Evolutionary conservation across 1,140 invertebrate species (phyloP), one percentile per base, ranked within the genome.

Genomic region (Camponotus floridanus): DNA sequence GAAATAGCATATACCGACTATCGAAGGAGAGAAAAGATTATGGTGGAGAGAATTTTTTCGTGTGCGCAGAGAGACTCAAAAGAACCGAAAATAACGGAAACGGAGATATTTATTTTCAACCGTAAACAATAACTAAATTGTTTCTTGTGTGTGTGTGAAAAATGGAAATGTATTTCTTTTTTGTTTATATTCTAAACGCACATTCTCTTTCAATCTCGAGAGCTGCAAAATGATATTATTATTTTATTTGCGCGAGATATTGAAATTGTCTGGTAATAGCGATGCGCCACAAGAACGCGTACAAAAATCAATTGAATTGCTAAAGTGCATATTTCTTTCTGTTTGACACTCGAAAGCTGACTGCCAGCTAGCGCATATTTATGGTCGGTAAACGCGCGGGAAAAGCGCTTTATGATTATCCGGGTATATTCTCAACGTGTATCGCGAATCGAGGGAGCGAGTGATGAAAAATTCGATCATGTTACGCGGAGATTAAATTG

Each of bases 401-500:
- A 36, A 67, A 61, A 87, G 45, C 57, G 59, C n/a, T 71, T 71
- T 59, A 87, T 26, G 76, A 88, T 88, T 86, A 76, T 87, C 68
- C 39, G 48, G 48, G 36, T 65, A 45, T 65, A 21, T 57, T 87
- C 51, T 26, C 57, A 36, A 5, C n/a, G 51, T 45, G 31, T 21
- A 55, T 48, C 18, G 45, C 15, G 31, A 31, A 39, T 9, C 15
- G 67, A 11, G 33, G 8, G 61, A 26, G 26, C 51, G 65, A 4
- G 36, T 21, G 70, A 57, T 65, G 71, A 88, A 88, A 89, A 89
- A 81, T 88, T 86, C 70, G 87, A 51, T 74, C 87, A 76, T 57
- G 61, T 70, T 84, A 86, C 76, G 86, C 76, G 83, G 74, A 33
- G 88, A 88, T 89, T 89, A 88, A 81, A 86, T 88, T 84, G 87